Conservation (phyloP, 2,113 vertebrate species). For the Calidris pugnax region DNA sequence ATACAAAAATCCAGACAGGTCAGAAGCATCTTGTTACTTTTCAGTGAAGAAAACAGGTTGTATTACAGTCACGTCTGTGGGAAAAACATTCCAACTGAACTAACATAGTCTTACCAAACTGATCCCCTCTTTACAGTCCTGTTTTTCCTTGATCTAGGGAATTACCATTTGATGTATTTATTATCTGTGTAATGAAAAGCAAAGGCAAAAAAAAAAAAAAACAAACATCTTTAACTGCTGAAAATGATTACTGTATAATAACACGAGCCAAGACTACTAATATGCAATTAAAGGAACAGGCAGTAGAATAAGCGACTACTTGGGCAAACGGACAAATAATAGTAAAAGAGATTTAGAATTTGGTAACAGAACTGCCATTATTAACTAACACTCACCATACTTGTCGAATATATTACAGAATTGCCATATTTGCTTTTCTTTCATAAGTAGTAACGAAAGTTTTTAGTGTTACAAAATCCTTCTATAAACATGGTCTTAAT, state of each 20-base stretch:
- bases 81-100: constrained; percentile 36
- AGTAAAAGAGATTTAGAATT: background rate
- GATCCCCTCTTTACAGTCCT: constrained; percentile 59
- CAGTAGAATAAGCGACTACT: background rate
- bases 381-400: background rate
- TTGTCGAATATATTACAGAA: background rate
- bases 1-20: background rate
- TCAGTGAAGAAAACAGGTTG: background rate
- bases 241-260: background rate
- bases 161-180: constrained; percentile 54
- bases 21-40: background rate
- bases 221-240: constrained; percentile 26
- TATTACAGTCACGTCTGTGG: background rate
- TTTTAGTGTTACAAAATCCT: background rate
- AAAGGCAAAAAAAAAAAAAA: constrained; percentile 39
- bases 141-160: constrained; percentile 60
- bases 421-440: background rate
- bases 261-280: background rate
- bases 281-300: background rate
- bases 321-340: background rate
- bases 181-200: constrained; percentile 59
- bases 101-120: constrained; percentile 57
- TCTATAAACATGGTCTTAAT: background rate
- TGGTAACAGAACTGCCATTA: background rate
- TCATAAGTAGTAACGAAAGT: background rate